Evolutionary conservation across 2,113 vertebrate species (phyloP), one percentile per base, ranked within the genome.

Genomic region (Sigmodon hispidus): DNA sequence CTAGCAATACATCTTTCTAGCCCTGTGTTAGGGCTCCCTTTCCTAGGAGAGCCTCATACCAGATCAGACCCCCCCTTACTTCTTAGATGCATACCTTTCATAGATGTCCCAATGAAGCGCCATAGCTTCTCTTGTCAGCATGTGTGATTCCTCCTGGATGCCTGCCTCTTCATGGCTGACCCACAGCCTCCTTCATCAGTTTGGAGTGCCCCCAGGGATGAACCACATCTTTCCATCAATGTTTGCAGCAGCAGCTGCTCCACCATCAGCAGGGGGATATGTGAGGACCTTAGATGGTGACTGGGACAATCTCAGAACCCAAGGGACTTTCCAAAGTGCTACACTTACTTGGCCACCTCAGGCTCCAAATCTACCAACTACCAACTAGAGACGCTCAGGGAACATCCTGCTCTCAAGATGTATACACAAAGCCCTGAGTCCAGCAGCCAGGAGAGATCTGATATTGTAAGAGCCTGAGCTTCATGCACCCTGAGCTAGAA

Each of bases 401-500:
- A 43, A 84, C 65, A 57, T 50, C 69, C 59, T 24, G 1, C 36
- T 2, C 36, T n/a, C 48, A 10, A 50, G 48, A 24, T 52, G 34
- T 19, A 29, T 16, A 12, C 50, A 50, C 13, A 76, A 63, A 95
- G 31, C 29, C 45, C 21, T 19, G 36, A 31, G 55, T 7, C 69
- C 13, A 43, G 26, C 31, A 8, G 67, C 43, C 45, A 67, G 83
- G 61, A 85, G 43, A 85, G 61, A 67, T 24, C 36, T 2, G 55
- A 50, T 31, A 21, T 17, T 59, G 10, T 19, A 24, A 17, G 34
- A 22, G 15, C 10, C 24, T 34, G 50, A 67, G 50, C 31, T n/a
- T 12, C 1, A 3, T 0, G 3, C 3, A 40, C 26, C 76, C 84
- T 2, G 1, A 13, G 65, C 29, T 6, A 15, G 48, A 57, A 45